These are phyloP conservation scores for Eidolon dupreanum DNA, from an alignment of 2,797 vertebrate species.

Conservation along the genomic window DNA sequence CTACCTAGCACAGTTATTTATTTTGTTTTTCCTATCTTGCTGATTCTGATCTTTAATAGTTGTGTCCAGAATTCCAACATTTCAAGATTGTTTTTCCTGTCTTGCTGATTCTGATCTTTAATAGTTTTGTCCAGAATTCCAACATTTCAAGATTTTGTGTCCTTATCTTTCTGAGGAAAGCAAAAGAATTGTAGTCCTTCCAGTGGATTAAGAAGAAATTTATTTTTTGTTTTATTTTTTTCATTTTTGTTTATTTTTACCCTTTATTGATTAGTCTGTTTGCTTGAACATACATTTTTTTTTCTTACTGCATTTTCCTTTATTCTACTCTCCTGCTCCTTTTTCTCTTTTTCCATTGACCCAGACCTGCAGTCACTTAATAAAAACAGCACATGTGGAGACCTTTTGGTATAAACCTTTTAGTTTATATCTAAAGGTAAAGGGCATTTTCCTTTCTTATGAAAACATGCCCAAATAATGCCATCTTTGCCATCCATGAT, in stretches of 20 bases:
- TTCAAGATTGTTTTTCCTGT: background rate
- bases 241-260: background rate
- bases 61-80: background rate
- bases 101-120: background rate
- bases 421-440: background rate
- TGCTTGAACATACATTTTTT: background rate
- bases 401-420: background rate
- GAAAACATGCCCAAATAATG: background rate
- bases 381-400: background rate
- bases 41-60: background rate
- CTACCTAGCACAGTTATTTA: background rate
- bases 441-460: background rate
- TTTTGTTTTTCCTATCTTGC: background rate
- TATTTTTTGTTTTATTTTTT: background rate
- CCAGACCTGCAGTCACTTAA: background rate
- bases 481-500: background rate
- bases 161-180: background rate
- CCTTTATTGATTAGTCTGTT: background rate
- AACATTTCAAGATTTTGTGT: background rate
- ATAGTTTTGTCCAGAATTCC: background rate
- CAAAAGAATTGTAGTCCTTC: background rate
- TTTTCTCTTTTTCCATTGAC: background rate
- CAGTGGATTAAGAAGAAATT: background rate
- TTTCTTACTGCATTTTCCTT: background rate
- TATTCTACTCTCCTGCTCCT: background rate